Percentiles rank a stretch among this genome's conserved stretches.
These are phyloP conservation scores for Tipula vernalis DNA, from an alignment of 2,888 invertebrate genomes.

Conservation along the genomic window DNA sequence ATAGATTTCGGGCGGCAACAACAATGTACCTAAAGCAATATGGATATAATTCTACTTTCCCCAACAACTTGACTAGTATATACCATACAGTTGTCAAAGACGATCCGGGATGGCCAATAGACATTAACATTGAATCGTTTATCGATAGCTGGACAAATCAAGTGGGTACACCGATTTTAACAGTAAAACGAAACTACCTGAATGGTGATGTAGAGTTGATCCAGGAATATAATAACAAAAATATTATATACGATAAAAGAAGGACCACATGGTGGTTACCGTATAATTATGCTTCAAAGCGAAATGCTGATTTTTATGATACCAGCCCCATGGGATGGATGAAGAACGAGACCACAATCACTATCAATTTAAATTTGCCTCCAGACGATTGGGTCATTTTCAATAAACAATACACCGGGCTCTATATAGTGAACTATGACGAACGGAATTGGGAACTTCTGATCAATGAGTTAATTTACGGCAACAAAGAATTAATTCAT, in stretches of 20 bases:
- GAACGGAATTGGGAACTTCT: background rate
- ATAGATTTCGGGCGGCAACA: conserved; percentile 44
- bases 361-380: background rate
- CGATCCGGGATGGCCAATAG: background rate
- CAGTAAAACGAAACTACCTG: background rate
- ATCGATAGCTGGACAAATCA: background rate
- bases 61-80: background rate
- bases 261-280: background rate
- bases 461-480: background rate
- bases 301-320: background rate
- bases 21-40: conserved; percentile 9
- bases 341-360: background rate
- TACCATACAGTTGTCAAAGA: background rate
- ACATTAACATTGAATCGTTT: background rate
- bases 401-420: background rate
- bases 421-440: background rate
- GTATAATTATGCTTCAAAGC: background rate
- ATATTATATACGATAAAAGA: background rate
- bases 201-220: background rate
- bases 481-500: background rate
- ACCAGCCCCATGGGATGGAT: background rate
- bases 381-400: background rate
- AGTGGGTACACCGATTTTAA: background rate
- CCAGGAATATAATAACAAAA: background rate
- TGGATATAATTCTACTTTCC: background rate